Evolutionary conservation across 2,888 invertebrate genomes (phyloP).

Genomic region (Dynastes grantii): DNA sequence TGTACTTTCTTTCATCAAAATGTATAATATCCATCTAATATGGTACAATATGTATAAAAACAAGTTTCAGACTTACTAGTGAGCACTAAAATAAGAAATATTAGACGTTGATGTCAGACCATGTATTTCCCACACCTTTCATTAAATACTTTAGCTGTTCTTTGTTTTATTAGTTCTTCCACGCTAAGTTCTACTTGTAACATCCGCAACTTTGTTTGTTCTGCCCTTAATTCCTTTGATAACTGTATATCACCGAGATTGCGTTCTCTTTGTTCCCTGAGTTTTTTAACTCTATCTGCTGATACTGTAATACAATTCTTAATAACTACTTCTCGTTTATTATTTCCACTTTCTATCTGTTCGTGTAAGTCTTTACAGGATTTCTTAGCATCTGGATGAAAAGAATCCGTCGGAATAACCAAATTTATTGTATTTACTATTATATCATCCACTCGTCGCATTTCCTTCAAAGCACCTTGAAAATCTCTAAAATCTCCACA

Average conservation of each 20-base stretch:
- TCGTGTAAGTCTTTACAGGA: constrained; percentile 85
- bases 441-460: constrained; percentile 91
- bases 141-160: constrained; percentile 88
- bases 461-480: constrained; percentile 89
- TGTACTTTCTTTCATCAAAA: constrained; percentile 32
- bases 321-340: constrained; percentile 82
- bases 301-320: constrained; percentile 84
- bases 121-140: constrained; percentile 89
- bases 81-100: constrained; percentile 29
- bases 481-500: constrained; percentile 88
- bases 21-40: constrained; percentile 36
- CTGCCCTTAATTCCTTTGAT: constrained; percentile 82
- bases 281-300: constrained; percentile 79
- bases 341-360: constrained; percentile 81
- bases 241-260: constrained; percentile 74
- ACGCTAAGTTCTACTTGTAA: constrained; percentile 90
- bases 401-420: constrained; percentile 91
- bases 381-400: constrained; percentile 80
- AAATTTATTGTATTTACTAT: constrained; percentile 90
- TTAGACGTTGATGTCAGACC: constrained; percentile 35
- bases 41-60: constrained; percentile 41
- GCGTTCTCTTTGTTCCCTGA: constrained; percentile 77
- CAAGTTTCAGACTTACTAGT: constrained; percentile 48
- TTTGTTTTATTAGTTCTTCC: constrained; percentile 91
- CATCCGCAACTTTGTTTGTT: constrained; percentile 88